Base-by-base conservation (phyloP, 2,888 invertebrate species). In the Latrodectus elegans region DNA sequence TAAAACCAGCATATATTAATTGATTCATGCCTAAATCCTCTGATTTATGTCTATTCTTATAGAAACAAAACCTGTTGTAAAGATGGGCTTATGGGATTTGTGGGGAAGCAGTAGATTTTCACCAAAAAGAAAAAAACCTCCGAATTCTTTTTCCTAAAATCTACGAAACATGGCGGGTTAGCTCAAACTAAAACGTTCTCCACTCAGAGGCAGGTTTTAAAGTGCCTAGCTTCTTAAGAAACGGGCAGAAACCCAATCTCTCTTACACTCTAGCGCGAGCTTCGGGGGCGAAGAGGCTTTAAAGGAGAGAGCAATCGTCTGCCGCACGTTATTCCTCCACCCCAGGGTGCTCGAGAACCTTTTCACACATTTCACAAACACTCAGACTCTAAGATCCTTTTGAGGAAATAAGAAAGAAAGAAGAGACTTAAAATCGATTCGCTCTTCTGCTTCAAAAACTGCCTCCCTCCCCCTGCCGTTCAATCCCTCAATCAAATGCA, bases 261-360 rank as follows among this genome's bases (percentile, higher is more conserved):
- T 60, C n/a, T n/a, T 60, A 60, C n/a, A 60, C 60, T n/a, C n/a
- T 6, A 60, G 60, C 4, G n/a, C 12, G 60, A 15, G 60, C 60
- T 60, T 12, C n/a, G n/a, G 12, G 60, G n/a, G 12, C 4, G n/a
- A 60, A 60, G 60, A 60, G 60, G 60, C n/a, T 15, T 60, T 15
- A 60, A 60, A 60, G 60, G 60, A 60, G n/a, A n/a, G 60, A 60
- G 60, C 60, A 60, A 60, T 60, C 60, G 60, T 60, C 60, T 60
- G 60, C 60, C 12, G n/a, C 60, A 60, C 60, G 60, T 60, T 60
- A 60, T 60, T 60, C n/a, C 60, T 60, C 60, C 3, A 60, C 60
- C 60, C 60, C 60, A 60, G 60, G 60, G 60, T 60, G 15, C 60
- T 60, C 60, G n/a, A 60, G 60, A 55, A 60, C 60, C 60, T 60